phyloP scores from a whole-genome alignment of 2,113 vertebrate species.

The Connochaetes taurinus region DNA sequence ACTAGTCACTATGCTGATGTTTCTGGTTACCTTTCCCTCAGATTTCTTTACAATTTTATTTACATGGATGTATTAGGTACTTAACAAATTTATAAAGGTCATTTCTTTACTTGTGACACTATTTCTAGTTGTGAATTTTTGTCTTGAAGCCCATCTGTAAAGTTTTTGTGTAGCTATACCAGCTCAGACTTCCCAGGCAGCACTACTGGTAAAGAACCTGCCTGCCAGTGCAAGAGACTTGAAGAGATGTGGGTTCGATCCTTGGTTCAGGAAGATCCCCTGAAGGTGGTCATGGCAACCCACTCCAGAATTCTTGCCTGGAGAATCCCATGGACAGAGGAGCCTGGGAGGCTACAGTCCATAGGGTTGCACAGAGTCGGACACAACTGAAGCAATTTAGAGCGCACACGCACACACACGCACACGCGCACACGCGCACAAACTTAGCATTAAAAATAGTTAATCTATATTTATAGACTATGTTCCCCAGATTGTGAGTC shows the following conservation, averaged over 20 bases:
- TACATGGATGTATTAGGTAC: background rate
- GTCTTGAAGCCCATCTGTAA: background rate
- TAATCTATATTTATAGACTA: background rate
- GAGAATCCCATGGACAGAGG: background rate
- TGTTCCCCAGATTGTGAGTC: background rate
- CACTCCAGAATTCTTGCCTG: background rate
- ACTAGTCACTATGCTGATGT: background rate
- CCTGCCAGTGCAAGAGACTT: background rate
- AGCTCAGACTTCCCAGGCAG: background rate
- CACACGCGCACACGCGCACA: rapidly evolving
- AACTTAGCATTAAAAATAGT: background rate
- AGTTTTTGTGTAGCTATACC: background rate
- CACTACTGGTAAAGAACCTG: background rate
- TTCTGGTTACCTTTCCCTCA: background rate
- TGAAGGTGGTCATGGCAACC: background rate
- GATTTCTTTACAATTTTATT: background rate
- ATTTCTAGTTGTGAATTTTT: background rate
- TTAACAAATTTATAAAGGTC: background rate
- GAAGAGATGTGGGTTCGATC: background rate
- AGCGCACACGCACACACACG: rapidly evolving
- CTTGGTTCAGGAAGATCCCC: background rate
- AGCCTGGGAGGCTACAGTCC: background rate
- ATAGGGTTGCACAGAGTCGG: rapidly evolving
- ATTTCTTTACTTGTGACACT: background rate
- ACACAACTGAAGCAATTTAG: background rate